Evolutionary conservation across 2,113 vertebrate species (phyloP), one percentile per base, ranked within the genome.

Genomic region (Thymallus thymallus): DNA sequence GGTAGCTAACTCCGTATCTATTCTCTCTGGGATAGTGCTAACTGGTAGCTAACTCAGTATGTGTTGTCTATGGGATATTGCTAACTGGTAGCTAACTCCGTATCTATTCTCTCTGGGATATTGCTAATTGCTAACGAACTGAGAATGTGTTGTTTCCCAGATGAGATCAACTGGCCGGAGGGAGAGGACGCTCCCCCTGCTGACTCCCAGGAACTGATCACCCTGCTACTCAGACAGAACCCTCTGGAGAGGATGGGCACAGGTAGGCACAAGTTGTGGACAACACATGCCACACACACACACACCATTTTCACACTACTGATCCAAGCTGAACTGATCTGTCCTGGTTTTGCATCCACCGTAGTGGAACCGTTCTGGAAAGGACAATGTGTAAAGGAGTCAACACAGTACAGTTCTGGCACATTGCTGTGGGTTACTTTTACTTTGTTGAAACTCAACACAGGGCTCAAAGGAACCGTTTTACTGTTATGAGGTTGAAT

Each of bases 101-200:
- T 58, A 16, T 58, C 3, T 58, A 6, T 58, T 58, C 0, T 22
- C 58, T 48, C 30, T 35, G 29, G 18, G 35, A 26, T 26, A 26
- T 45, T 13, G 12, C 23, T 56, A n/a, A 23, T 18, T 6, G 13
- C 9, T 48, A 22, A n/a, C 7, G 1, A 9, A 23, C 10, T n/a
- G n/a, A 6, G 9, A 16, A 2, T 64, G 23, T 41, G 35, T 41
- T 68, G 66, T 74, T 80, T 86, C 10, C 73, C 9, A 99, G 98
- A 99, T 84, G 97, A 97, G 88, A 99, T 99, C 85, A 97, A 95
- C 90, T 99, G 98, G 98, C 98, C 97, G 6, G 97, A 96, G 26
- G 96, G 96, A 70, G 97, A 99, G 3, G 97, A 99, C 16, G 95
- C 96, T 0, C 96, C 97, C 0, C 96, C 97, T 14, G 80, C 91